A percentile compares a stretch with the other conserved stretches of the same genome.
These are phyloP conservation scores for Orchesella cincta DNA, from an alignment of 1,140 invertebrate species.

Conservation along the genomic window DNA sequence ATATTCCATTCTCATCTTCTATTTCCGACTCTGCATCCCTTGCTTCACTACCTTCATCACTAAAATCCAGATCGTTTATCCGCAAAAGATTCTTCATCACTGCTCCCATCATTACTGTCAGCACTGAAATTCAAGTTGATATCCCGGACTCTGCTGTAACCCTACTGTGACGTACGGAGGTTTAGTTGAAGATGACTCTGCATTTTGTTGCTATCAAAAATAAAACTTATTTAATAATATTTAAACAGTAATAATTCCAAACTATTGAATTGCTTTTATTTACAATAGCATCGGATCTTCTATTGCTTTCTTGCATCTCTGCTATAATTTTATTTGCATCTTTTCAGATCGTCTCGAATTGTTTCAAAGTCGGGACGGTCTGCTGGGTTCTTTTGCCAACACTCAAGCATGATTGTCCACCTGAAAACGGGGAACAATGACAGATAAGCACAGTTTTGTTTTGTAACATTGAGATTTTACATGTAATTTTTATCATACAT, in stretches of 20 bases:
- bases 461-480: neutral
- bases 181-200: neutral
- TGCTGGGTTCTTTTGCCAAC: constrained; percentile 60
- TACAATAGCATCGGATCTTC: too few species aligned
- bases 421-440: constrained; percentile 43
- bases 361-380: constrained; percentile 60
- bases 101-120: too few species aligned
- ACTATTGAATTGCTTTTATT: neutral
- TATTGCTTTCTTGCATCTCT: too few species aligned
- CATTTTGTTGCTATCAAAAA: neutral
- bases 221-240: neutral
- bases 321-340: neutral
- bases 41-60: too few species aligned
- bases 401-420: constrained; percentile 62
- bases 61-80: too few species aligned
- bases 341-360: neutral
- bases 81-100: too few species aligned
- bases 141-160: too few species aligned
- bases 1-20: too few species aligned
- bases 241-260: neutral
- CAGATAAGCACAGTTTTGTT: neutral
- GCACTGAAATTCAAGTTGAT: too few species aligned
- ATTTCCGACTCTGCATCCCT: too few species aligned
- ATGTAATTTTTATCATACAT: neutral
- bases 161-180: neutral